phyloP scores from a whole-genome alignment of 1,140 invertebrate species.

The Nasonia giraulti region DNA sequence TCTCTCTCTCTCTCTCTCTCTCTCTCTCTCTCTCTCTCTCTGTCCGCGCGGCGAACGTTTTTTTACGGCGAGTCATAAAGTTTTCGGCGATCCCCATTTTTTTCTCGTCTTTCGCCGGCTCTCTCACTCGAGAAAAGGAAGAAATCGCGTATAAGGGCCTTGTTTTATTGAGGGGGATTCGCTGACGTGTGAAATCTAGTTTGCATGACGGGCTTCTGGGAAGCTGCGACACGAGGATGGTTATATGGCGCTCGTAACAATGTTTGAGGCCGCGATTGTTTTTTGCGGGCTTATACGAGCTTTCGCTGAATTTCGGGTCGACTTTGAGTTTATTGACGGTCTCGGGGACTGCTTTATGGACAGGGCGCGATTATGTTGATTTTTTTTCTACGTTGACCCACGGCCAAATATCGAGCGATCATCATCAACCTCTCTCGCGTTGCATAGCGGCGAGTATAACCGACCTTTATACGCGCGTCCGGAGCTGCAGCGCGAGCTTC shows the following conservation, averaged over 20 bases:
- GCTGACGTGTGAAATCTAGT: background rate
- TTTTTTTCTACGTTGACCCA: too few relatives aligned
- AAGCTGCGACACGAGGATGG: background rate
- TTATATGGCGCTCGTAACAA: background rate
- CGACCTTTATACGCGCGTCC: background rate
- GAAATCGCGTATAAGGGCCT: too few relatives aligned
- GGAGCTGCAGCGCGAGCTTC: background rate
- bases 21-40: too few relatives aligned
- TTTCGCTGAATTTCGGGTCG: background rate
- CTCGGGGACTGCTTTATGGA: too few relatives aligned
- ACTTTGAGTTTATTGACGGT: too few relatives aligned
- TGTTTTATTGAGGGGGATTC: background rate
- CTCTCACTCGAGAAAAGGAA: background rate
- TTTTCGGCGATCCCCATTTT: background rate
- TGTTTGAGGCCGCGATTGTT: background rate
- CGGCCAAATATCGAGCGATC: too few relatives aligned
- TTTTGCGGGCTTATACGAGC: background rate
- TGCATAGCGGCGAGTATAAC: background rate
- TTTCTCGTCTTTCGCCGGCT: background rate
- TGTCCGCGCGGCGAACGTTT: background rate
- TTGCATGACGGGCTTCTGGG: background rate
- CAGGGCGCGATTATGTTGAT: too few relatives aligned
- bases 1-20: too few relatives aligned
- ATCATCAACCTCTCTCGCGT: too few relatives aligned
- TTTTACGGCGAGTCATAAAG: background rate